A percentile compares a stretch with the other conserved stretches of the same genome.
Evolutionary conservation across 1,140 invertebrate species (phyloP).

Genomic region (Nymphalis io): DNA sequence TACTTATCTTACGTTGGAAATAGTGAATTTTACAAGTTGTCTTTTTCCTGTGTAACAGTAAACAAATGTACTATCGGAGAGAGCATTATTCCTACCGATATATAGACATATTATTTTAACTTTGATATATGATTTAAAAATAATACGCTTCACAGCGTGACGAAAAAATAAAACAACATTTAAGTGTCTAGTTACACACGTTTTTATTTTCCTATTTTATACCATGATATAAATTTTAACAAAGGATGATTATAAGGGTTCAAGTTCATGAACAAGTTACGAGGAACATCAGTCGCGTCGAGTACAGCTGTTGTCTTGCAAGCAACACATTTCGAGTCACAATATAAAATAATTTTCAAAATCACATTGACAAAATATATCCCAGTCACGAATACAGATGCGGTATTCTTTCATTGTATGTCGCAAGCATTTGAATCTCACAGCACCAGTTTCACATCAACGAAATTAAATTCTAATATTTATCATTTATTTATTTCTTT

Average conservation of each 20-base stretch:
- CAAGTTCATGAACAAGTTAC: constrained; percentile 65
- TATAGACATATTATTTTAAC: too few relatives aligned
- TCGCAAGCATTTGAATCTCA: constrained; percentile 73
- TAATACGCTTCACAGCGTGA: not conserved
- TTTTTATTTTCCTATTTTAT: constrained; percentile 77
- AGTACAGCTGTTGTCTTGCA: constrained; percentile 64
- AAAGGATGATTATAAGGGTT: constrained; percentile 72
- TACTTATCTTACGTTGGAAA: too few relatives aligned
- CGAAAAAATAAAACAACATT: constrained; percentile 62
- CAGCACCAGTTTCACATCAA: constrained; percentile 71
- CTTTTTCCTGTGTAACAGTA: too few relatives aligned
- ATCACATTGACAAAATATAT: constrained; percentile 74
- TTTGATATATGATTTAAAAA: too few relatives aligned
- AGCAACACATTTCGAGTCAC: constrained; percentile 66
- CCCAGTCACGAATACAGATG: constrained; percentile 65
- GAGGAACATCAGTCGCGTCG: constrained; percentile 80
- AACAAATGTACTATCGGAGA: too few relatives aligned
- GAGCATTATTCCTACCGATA: too few relatives aligned
- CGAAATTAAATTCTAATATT: constrained; percentile 45
- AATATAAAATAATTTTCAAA: constrained; percentile 74
- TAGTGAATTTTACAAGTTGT: too few relatives aligned
- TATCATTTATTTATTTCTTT: constrained; percentile 38
- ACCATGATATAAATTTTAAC: constrained; percentile 77
- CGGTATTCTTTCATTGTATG: constrained; percentile 62
- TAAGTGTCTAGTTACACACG: constrained; percentile 77